Percentiles rank a stretch among this genome's conserved stretches.
These are phyloP conservation scores for Thymallus thymallus DNA, from an alignment of 2,113 vertebrate species.

Conservation along the genomic window DNA sequence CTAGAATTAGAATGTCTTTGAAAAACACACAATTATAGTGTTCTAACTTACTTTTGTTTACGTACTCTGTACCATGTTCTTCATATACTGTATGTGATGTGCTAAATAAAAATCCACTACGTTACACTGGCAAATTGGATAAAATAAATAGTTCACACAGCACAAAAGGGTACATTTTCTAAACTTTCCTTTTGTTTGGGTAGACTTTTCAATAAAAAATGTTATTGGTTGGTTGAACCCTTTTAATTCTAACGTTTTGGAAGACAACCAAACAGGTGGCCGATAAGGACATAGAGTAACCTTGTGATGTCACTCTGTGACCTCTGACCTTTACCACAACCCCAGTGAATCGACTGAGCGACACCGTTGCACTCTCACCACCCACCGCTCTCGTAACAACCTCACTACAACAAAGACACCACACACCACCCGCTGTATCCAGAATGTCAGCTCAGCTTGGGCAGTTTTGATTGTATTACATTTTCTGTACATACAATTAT, in stretches of 20 bases:
- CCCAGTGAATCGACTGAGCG: conserved; percentile 25
- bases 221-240: neutral
- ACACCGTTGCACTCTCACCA: conserved; percentile 42
- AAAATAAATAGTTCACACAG: too few species aligned
- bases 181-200: too few species aligned
- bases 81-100: too few species aligned
- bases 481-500: conserved; percentile 78
- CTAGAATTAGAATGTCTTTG: too few species aligned
- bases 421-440: conserved; percentile 60
- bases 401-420: conserved; percentile 16
- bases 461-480: conserved; percentile 80
- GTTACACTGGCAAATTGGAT: too few species aligned
- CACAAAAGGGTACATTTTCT: too few species aligned
- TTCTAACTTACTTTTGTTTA: too few species aligned
- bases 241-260: neutral
- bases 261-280: neutral
- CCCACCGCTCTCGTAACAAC: conserved; percentile 47
- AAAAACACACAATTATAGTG: too few species aligned
- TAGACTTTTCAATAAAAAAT: too few species aligned
- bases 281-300: neutral
- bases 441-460: conserved; percentile 80
- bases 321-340: neutral
- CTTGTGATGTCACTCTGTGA: neutral
- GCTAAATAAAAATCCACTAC: too few species aligned
- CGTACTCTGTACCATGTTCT: too few species aligned